Conservation (phyloP, 2,888 invertebrate species). For the Ischnura elegans region DNA sequence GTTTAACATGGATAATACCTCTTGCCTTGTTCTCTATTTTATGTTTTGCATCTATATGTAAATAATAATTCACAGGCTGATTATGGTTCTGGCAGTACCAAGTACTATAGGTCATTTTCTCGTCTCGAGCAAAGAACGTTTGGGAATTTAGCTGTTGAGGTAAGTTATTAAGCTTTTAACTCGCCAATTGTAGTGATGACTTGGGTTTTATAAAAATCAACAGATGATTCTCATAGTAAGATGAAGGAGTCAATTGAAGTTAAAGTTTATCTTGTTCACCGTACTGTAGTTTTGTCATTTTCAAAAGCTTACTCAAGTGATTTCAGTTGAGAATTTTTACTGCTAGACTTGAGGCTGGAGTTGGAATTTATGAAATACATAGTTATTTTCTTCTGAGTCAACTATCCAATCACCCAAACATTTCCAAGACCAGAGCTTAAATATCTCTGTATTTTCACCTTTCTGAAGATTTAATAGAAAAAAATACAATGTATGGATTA, state of each 20-base stretch:
- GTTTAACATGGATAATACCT: background rate
- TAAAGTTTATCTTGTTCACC: background rate
- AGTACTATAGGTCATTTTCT: slow-evolving; percentile 62
- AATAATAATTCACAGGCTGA: slow-evolving; percentile 33
- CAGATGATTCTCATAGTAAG: background rate
- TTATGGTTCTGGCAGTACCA: slow-evolving; percentile 37
- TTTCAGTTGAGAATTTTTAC: too few relatives aligned
- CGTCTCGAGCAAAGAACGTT: slow-evolving; percentile 52
- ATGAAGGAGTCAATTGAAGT: background rate
- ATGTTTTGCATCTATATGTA: background rate
- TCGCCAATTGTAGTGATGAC: background rate
- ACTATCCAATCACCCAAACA: too few relatives aligned
- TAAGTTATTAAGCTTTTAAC: background rate
- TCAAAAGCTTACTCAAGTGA: too few relatives aligned
- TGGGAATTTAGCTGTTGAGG: slow-evolving; percentile 44
- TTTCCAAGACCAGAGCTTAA: too few relatives aligned
- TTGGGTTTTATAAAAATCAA: background rate
- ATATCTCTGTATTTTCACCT: too few relatives aligned
- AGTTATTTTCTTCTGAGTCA: too few relatives aligned
- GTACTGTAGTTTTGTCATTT: too few relatives aligned
- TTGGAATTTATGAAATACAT: too few relatives aligned
- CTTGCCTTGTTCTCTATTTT: background rate
- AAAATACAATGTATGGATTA: too few relatives aligned
- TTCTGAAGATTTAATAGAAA: too few relatives aligned
- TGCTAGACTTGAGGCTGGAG: too few relatives aligned